A percentile compares a stretch with the other conserved stretches of the same genome.
Conservation (phyloP, 2,113 vertebrate genomes). For the Gallinago undulata region DNA sequence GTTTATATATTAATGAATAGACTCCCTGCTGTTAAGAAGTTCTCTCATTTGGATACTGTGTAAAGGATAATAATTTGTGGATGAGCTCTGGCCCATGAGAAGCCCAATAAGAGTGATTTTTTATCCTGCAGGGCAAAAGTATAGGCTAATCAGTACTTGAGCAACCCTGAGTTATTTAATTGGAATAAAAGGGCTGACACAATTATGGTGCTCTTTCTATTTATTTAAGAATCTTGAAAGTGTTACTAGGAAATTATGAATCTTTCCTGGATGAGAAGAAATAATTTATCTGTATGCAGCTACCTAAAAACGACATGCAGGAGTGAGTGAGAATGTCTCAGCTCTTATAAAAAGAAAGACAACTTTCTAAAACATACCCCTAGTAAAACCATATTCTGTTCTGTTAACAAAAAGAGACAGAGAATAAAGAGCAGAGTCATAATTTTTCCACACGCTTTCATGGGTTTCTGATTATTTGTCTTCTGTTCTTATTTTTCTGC, state of each 20-base stretch:
- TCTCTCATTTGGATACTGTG: not conserved
- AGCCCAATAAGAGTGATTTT: not conserved
- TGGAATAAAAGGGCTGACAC: not conserved
- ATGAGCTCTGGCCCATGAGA: constrained; percentile 2
- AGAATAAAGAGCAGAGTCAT: not conserved
- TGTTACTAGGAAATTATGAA: not conserved
- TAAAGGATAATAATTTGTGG: constrained; percentile 31
- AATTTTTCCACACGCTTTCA: not conserved
- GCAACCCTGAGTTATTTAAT: not conserved
- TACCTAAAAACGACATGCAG: not conserved
- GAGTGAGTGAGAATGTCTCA: not conserved
- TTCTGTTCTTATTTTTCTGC: constrained; percentile 13
- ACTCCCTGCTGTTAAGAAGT: constrained; percentile 11
- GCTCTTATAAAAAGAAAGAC: not conserved
- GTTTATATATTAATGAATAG: constrained; percentile 51
- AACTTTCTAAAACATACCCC: not conserved
- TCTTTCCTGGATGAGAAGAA: not conserved
- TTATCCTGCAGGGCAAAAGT: not conserved
- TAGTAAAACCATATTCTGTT: not conserved
- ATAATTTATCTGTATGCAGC: not conserved
- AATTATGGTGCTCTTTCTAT: constrained; percentile 1
- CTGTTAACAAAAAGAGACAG: not conserved
- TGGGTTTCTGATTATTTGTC: not conserved
- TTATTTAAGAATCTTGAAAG: constrained; percentile 11
- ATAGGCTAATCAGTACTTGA: constrained; percentile 11